These are phyloP conservation scores for Brachionus paranguensis DNA, from an alignment of 1,140 invertebrate species.

Conservation along the genomic window DNA sequence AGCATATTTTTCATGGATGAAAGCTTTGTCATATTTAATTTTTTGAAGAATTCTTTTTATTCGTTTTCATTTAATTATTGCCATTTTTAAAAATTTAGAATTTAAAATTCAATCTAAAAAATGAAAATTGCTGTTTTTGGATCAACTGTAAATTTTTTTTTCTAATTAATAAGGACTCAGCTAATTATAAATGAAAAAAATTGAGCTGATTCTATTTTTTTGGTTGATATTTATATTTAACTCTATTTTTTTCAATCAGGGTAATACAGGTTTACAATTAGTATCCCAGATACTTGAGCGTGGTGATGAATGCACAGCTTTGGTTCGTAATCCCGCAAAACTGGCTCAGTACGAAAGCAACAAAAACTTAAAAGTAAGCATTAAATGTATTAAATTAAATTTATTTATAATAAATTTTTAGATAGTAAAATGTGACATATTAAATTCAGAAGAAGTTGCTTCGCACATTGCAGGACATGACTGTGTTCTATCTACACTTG, in stretches of 20 bases:
- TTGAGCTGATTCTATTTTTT: too few relatives aligned
- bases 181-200: too few relatives aligned
- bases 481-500: conserved; percentile 46
- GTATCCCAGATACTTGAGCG: conserved; percentile 48
- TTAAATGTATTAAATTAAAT: not conserved
- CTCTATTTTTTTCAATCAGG: conserved; percentile 8
- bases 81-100: not conserved
- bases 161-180: not conserved
- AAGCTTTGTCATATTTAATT: too few relatives aligned
- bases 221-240: too few relatives aligned
- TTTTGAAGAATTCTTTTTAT: too few relatives aligned
- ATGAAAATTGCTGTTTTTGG: conserved; percentile 39
- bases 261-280: conserved; percentile 49
- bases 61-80: not conserved
- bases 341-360: not conserved
- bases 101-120: not conserved
- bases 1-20: too few relatives aligned
- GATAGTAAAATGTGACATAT: conserved; percentile 45
- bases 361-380: conserved; percentile 9
- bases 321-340: conserved; percentile 48
- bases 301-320: conserved; percentile 47
- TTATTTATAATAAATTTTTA: not conserved
- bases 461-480: conserved; percentile 43
- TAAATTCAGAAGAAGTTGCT: conserved; percentile 42
- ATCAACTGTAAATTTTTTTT: conserved; percentile 16